Evolutionary conservation across 1,140 invertebrate species (phyloP).

Genomic region (Conopomorpha cramerella): DNA sequence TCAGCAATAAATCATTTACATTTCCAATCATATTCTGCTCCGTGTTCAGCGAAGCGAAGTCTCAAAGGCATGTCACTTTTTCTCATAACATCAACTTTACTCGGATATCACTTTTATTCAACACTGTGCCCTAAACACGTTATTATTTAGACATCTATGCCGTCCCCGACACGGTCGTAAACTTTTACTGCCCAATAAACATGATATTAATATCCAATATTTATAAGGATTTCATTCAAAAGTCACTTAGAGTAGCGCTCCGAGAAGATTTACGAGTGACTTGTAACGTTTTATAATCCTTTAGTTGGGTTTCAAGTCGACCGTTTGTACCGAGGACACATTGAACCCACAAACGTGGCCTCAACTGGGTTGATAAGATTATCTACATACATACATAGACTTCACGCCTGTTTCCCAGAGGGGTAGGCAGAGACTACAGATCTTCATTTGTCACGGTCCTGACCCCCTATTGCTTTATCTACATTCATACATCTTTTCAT

Average conservation of each 20-base stretch:
- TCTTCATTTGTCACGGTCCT: no score
- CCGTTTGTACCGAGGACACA: no score
- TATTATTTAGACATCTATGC: not conserved
- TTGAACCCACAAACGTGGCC: slow-evolving; percentile 48
- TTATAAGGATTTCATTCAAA: slow-evolving; percentile 34
- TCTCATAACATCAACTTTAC: not conserved
- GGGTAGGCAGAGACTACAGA: slow-evolving; percentile 14
- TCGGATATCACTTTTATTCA: not conserved
- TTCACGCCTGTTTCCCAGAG: slow-evolving; percentile 25
- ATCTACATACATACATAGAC: slow-evolving; percentile 18
- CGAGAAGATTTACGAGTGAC: slow-evolving; percentile 37
- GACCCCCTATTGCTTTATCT: no score
- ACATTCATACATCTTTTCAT: no score
- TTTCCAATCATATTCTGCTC: no score
- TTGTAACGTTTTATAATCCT: slow-evolving; percentile 51
- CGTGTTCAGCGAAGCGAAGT: no score
- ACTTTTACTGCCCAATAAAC: slow-evolving; percentile 27
- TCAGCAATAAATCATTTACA: no score
- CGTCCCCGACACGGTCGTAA: slow-evolving; percentile 10
- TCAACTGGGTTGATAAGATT: slow-evolving; percentile 30
- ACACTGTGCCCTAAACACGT: not conserved
- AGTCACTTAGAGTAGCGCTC: slow-evolving; percentile 18
- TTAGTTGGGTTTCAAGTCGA: no score
- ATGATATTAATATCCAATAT: slow-evolving; percentile 29
- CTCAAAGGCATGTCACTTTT: not conserved